Conservation (phyloP, 2,888 invertebrate species). For the Gymnocheta viridis region DNA sequence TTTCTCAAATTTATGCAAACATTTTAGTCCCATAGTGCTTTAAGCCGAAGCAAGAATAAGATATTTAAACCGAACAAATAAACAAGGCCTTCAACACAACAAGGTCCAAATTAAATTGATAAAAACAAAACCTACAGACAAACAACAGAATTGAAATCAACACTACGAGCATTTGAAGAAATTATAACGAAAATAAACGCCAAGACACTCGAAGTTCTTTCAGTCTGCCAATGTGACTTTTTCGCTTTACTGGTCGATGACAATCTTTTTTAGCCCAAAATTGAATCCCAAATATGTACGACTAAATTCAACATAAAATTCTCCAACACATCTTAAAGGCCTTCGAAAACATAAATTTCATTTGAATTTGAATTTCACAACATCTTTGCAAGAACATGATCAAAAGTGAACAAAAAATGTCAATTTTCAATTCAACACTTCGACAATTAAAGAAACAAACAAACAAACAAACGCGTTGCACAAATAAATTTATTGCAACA, state of each 20-base stretch:
- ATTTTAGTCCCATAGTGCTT: constrained; percentile 21
- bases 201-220: not conserved
- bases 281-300: constrained; percentile 24
- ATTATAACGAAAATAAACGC: constrained; percentile 16
- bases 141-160: constrained; percentile 41
- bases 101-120: constrained; percentile 28
- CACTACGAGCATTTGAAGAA: constrained; percentile 41
- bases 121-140: not conserved
- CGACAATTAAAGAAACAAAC: constrained; percentile 30
- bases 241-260: constrained; percentile 57
- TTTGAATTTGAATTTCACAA: constrained; percentile 51
- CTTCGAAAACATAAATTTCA: constrained; percentile 46
- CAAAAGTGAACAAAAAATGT: constrained; percentile 7
- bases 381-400: not conserved
- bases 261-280: constrained; percentile 50
- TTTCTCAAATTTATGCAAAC: too few relatives aligned
- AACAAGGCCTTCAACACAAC: constrained; percentile 22
- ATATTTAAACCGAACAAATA: too few relatives aligned
- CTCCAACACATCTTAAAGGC: constrained; percentile 32
- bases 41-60: constrained; percentile 18
- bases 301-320: constrained; percentile 44
- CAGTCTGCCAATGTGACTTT: constrained; percentile 43
- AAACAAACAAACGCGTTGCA: not conserved
- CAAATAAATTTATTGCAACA: constrained; percentile 6
- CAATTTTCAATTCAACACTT: constrained; percentile 52